Percentiles rank a stretch among this genome's conserved stretches.
These are phyloP conservation scores for Heliconius hewitsoni DNA, from an alignment of 1,140 invertebrate genomes.

Conservation along the genomic window DNA sequence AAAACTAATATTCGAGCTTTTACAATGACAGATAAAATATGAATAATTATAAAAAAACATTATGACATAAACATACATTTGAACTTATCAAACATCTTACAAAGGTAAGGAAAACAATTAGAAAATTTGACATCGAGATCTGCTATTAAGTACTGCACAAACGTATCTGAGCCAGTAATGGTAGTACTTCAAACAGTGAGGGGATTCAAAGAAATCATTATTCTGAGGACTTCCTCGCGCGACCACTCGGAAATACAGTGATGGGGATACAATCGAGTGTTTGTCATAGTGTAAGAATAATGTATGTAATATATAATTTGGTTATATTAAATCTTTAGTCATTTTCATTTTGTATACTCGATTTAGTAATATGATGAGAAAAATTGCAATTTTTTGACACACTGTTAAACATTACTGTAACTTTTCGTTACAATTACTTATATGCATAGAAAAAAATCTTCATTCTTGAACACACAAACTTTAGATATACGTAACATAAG, in stretches of 20 bases:
- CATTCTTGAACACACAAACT: too few species aligned
- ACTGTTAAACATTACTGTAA: too few species aligned
- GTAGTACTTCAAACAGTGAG: slow-evolving; percentile 68
- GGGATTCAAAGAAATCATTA: slow-evolving; percentile 78
- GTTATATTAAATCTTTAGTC: too few species aligned
- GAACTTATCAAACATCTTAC: slow-evolving; percentile 38
- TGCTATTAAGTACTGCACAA: slow-evolving; percentile 74
- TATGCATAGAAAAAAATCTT: too few species aligned
- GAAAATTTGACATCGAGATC: slow-evolving; percentile 60
- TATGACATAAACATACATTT: neutral
- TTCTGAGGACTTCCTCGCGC: slow-evolving; percentile 72
- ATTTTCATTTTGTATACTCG: too few species aligned
- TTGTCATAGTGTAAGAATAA: neutral
- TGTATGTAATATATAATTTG: too few species aligned
- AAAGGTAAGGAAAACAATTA: slow-evolving; percentile 79
- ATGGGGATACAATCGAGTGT: slow-evolving; percentile 20
- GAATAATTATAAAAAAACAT: neutral
- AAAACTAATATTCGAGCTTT: neutral
- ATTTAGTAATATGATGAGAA: too few species aligned
- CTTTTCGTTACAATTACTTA: too few species aligned
- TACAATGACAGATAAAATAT: too few species aligned
- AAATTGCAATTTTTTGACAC: too few species aligned
- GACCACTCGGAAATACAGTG: slow-evolving; percentile 57
- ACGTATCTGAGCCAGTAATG: slow-evolving; percentile 75
- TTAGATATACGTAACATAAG: too few species aligned